These are phyloP conservation scores for Mormyrus lacerda DNA, from an alignment of 2,113 vertebrate genomes.

Conservation along the genomic window DNA sequence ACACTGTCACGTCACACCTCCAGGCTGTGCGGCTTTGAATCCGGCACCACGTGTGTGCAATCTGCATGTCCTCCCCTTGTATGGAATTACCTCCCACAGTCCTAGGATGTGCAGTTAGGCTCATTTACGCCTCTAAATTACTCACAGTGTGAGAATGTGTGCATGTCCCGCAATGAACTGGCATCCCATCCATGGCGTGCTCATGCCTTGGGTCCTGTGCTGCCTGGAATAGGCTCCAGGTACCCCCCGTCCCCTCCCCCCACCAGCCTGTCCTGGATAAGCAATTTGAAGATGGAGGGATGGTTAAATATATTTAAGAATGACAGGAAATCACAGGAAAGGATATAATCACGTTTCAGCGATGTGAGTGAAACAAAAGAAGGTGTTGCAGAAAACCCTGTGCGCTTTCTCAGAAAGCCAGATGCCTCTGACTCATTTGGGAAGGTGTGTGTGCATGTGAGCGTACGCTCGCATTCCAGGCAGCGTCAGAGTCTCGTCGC, in stretches of 20 bases:
- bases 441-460: conserved; percentile 17
- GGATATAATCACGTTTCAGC: background rate
- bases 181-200: background rate
- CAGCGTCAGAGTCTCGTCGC: background rate
- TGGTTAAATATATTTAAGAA: background rate
- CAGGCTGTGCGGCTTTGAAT: background rate
- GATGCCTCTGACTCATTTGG: conserved; percentile 20
- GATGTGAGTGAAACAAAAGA: background rate
- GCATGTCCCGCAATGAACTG: background rate
- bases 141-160: background rate
- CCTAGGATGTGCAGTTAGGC: background rate
- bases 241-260: background rate
- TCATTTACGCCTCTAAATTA: background rate
- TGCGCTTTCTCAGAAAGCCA: background rate
- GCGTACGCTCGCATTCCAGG: conserved; percentile 2
- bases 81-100: background rate
- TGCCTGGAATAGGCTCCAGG: background rate
- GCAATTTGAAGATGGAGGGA: background rate
- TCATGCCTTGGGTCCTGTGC: background rate
- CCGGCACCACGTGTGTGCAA: background rate
- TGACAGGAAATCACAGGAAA: background rate
- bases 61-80: background rate
- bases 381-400: background rate
- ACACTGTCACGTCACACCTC: background rate
- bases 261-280: background rate